Conservation (phyloP, 2,888 invertebrate genomes). For the Dryobota labecula region DNA sequence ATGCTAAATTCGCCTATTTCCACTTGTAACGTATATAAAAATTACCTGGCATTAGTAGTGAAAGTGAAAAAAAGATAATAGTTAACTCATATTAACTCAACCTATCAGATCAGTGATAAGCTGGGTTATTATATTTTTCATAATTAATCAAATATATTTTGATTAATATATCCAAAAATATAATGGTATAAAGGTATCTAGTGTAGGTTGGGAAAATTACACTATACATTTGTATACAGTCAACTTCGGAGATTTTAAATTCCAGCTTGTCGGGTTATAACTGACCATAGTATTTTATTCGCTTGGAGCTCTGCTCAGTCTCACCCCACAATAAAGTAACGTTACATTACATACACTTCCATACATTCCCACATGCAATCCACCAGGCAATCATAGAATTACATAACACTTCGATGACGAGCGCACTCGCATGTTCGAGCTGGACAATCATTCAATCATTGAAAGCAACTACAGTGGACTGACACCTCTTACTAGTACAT, state of each 20-base stretch:
- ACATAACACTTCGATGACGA: slow-evolving; percentile 59
- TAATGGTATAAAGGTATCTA: background rate
- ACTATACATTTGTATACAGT: background rate
- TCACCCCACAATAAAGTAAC: slow-evolving; percentile 5
- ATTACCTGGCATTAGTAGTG: background rate
- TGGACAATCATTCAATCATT: slow-evolving; percentile 68
- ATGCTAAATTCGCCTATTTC: background rate
- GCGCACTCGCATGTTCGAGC: slow-evolving; percentile 58
- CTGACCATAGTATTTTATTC: background rate
- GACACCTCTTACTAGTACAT: slow-evolving; percentile 52
- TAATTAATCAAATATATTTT: slow-evolving; percentile 16
- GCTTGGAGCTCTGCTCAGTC: background rate
- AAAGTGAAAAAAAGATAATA: slow-evolving; percentile 5
- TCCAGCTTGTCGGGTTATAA: background rate
- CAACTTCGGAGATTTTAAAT: background rate
- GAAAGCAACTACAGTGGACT: slow-evolving; percentile 45
- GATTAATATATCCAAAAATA: slow-evolving; percentile 5
- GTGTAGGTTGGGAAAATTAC: too few relatives aligned
- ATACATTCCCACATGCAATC: slow-evolving; percentile 38
- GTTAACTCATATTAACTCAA: slow-evolving; percentile 14
- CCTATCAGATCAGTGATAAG: slow-evolving; percentile 26
- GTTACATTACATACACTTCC: slow-evolving; percentile 22
- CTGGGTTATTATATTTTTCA: slow-evolving; percentile 20
- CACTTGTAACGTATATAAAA: background rate
- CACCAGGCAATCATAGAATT: slow-evolving; percentile 64